phyloP scores from a whole-genome alignment of 2,888 invertebrate genomes.

The Stictocephala bisonia region DNA sequence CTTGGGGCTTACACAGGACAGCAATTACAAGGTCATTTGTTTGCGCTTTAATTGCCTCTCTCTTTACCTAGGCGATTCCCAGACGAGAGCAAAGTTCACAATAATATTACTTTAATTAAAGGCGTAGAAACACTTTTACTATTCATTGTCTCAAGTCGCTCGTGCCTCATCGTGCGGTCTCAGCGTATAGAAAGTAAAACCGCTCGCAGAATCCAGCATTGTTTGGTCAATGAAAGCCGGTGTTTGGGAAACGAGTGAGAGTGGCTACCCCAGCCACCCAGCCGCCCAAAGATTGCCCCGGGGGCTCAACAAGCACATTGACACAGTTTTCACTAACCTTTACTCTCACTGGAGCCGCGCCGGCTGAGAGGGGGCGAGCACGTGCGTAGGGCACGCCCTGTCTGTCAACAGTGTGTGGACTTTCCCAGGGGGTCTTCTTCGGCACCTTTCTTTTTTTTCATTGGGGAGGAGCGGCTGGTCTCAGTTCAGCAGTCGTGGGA shows the following conservation, averaged over 20 bases:
- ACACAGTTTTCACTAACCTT: constrained; percentile 31
- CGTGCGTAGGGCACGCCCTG: too few relatives aligned
- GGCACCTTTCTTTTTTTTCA: constrained; percentile 20
- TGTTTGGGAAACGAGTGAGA: constrained; percentile 28
- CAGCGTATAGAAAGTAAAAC: constrained; percentile 34
- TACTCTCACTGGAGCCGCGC: constrained; percentile 23
- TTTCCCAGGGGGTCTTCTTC: constrained; percentile 7
- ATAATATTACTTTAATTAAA: too few relatives aligned
- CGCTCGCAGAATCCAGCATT: constrained; percentile 22
- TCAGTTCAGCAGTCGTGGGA: background rate
- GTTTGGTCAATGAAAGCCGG: constrained; percentile 23
- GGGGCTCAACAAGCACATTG: background rate
- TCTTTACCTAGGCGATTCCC: too few relatives aligned
- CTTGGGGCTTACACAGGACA: too few relatives aligned
- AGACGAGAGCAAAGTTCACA: too few relatives aligned
- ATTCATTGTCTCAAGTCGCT: constrained; percentile 12
- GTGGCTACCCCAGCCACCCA: background rate
- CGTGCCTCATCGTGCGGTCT: too few relatives aligned
- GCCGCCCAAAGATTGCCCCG: background rate
- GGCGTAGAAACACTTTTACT: constrained; percentile 32
- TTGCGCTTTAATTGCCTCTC: too few relatives aligned
- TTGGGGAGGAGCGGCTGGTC: constrained; percentile 8
- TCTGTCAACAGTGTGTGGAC: too few relatives aligned
- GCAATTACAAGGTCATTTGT: too few relatives aligned
- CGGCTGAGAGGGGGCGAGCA: background rate